Percentiles rank a stretch among this genome's conserved stretches.
Conservation (phyloP, 1,140 invertebrate species). For the Ceratina calcarata region DNA sequence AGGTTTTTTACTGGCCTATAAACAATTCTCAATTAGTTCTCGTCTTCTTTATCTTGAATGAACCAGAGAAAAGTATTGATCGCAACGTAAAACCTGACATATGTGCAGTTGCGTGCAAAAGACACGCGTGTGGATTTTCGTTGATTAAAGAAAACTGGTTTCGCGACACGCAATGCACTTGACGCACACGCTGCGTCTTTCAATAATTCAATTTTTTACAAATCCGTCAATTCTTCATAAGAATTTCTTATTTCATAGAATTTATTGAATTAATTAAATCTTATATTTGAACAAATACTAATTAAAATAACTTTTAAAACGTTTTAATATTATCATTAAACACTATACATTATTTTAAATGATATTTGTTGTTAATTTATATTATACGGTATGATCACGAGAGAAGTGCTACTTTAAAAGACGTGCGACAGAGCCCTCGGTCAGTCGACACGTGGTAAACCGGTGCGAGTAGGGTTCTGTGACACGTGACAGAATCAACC, state of each 20-base stretch:
- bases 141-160: neutral
- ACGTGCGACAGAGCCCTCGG: neutral
- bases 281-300: too few species aligned
- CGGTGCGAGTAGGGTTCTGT: neutral
- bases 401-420: conserved; percentile 4
- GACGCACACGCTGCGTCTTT: neutral
- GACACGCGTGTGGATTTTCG: neutral
- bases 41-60: neutral
- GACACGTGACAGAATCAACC: conserved; percentile 52
- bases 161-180: neutral
- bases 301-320: too few species aligned
- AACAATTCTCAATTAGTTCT: neutral
- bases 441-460: conserved; percentile 11
- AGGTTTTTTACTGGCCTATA: neutral
- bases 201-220: neutral
- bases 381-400: neutral
- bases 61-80: conserved; percentile 29
- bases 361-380: too few species aligned
- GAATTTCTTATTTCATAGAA: neutral
- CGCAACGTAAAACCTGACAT: conserved; percentile 13
- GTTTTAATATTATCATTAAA: too few species aligned
- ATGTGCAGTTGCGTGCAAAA: conserved; percentile 12
- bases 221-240: neutral
- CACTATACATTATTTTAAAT: too few species aligned
- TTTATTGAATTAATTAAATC: neutral